Evolutionary conservation across 2,797 vertebrate genomes (phyloP), one percentile per base, ranked within the genome.

Genomic region (Natrix natrix): DNA sequence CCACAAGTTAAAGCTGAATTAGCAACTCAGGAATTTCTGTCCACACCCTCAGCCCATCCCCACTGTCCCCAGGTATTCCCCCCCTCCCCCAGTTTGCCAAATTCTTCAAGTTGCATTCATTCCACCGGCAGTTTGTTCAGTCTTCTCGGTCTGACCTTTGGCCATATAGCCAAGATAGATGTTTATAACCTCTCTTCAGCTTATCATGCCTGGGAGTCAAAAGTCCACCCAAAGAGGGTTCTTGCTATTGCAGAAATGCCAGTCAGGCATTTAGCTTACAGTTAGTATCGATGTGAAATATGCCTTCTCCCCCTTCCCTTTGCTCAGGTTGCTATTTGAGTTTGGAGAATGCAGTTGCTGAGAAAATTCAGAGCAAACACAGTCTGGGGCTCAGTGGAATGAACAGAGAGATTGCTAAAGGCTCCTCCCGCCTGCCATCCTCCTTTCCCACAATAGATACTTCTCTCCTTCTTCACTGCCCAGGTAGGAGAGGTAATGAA

Each of bases 31-130:
- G 78, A 86, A 93, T 90, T 87, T 17, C 55, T 37, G 16, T 8
- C 86, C 78, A 12, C 17, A 14, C 28, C 91, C 20, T 83, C 83
- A 1, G 28, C 55, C 22, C 32, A 14, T 1, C 37, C 37, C 37
- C 7, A 4, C 0, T 0, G 0, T 83, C 54, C 20, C 89, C 7
- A 0, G 1, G 60, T 14, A 63, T 17, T 1, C 48, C 1, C 0
- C 10, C 10, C 88, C 10, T 5, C 74, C 4, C 66, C 1, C 0
- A 4, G 69, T 14, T 83, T 0, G 8, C 54, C 20, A 11, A 54
- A 37, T 92, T 92, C 78, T 86, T 0, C 4, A 10, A n/a, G 37
- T n/a, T 12, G 59, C 1, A 10, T 0, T 0, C 78, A 1, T 13
- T 10, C 48, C 55, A 87, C 12, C 88, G 0, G 10, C 12, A 28